Evolutionary conservation across 2,888 invertebrate species (phyloP).

Genomic region (Germaria angustata): DNA sequence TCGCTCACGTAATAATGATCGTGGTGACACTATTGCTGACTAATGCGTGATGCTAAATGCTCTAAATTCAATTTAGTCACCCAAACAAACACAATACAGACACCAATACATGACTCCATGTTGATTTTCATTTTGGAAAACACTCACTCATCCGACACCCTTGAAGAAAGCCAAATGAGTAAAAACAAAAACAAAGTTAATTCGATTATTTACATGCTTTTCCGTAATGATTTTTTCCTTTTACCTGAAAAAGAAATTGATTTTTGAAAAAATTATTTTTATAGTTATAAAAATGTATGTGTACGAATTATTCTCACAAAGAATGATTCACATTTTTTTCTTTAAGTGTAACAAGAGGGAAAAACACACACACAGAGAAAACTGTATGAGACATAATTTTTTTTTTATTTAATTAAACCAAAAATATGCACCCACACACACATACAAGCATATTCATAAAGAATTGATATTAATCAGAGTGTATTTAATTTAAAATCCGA

Average conservation of each 20-base stretch:
- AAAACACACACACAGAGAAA: neutral
- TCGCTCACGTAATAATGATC: constrained; percentile 77
- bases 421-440: constrained; percentile 31
- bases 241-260: constrained; percentile 6
- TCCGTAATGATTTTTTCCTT: constrained; percentile 16
- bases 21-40: constrained; percentile 74
- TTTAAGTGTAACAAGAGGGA: constrained; percentile 14
- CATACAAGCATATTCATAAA: constrained; percentile 57
- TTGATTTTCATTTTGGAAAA: constrained; percentile 32
- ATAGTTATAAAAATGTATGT: constrained; percentile 27
- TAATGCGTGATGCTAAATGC: constrained; percentile 79
- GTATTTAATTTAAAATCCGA: neutral
- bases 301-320: constrained; percentile 33
- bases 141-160: constrained; percentile 4
- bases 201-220: too few relatives aligned
- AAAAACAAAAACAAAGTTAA: constrained; percentile 20
- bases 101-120: constrained; percentile 34
- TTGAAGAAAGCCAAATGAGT: constrained; percentile 9
- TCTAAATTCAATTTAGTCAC: neutral
- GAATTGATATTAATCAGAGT: constrained; percentile 40
- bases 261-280: constrained; percentile 33
- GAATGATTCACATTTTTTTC: constrained; percentile 8
- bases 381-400: neutral
- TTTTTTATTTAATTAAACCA: constrained; percentile 17
- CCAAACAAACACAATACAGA: neutral